These are phyloP conservation scores for Meloidogyne chitwoodi DNA, from an alignment of 1,140 invertebrate species.

Conservation along the genomic window DNA sequence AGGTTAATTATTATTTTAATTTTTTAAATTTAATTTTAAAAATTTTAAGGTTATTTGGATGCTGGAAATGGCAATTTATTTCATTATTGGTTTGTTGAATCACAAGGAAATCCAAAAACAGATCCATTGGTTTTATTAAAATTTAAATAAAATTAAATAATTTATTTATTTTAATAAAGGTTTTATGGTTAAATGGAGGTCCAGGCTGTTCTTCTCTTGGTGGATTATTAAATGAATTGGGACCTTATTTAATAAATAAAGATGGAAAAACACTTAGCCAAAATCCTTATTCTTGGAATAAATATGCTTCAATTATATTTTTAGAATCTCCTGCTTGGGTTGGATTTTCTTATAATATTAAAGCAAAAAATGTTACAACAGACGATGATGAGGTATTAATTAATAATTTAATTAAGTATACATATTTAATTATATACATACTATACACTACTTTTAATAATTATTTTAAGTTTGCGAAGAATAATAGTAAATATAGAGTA, in stretches of 20 bases:
- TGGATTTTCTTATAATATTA: conserved; percentile 30
- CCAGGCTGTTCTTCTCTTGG: conserved; percentile 65
- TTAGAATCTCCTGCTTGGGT: conserved; percentile 48
- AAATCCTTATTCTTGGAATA: conserved; percentile 53
- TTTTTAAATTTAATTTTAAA: background rate
- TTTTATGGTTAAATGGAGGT: conserved; percentile 67
- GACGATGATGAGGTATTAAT: background rate
- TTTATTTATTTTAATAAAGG: conserved; percentile 57
- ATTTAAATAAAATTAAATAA: conserved; percentile 50
- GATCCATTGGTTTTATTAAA: conserved; percentile 62
- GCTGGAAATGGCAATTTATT: conserved; percentile 31
- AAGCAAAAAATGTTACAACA: conserved; percentile 3
- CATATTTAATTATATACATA: no score
- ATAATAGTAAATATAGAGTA: no score
- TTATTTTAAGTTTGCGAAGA: no score
- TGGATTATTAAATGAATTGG: conserved; percentile 64
- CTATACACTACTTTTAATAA: no score
- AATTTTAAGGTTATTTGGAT: conserved; percentile 9
- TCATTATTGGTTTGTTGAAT: conserved; percentile 64
- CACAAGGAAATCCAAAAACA: conserved; percentile 58
- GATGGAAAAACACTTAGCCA: conserved; percentile 60
- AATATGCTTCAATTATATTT: conserved; percentile 42
- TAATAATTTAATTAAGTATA: no score
- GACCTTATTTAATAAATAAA: conserved; percentile 62
- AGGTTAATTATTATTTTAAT: conserved; percentile 30